phyloP scores from a whole-genome alignment of 1,140 invertebrate genomes.

The Antheraea mylitta region DNA sequence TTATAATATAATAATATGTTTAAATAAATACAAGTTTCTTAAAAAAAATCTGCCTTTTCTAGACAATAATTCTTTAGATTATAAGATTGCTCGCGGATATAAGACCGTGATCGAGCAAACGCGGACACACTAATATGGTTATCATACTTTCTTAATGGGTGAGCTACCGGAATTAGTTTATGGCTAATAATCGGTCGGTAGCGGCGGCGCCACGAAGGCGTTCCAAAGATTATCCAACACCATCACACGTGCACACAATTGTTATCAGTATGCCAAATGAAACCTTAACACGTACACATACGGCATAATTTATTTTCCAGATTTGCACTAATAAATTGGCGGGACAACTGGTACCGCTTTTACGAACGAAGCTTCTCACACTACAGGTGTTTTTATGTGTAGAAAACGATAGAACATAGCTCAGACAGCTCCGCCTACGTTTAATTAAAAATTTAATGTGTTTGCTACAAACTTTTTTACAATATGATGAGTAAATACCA shows the following conservation, averaged over 20 bases:
- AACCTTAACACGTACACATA: background rate
- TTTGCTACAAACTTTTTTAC: background rate
- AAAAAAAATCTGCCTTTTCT: background rate
- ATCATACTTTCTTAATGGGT: conserved; percentile 54
- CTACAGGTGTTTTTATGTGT: conserved; percentile 60
- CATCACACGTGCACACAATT: conserved; percentile 19
- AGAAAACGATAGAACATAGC: conserved; percentile 41
- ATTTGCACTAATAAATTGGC: conserved; percentile 2
- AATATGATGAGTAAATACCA: background rate
- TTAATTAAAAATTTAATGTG: conserved; percentile 47
- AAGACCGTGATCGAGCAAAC: conserved; percentile 17
- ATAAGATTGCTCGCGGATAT: background rate
- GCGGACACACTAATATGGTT: conserved; percentile 31
- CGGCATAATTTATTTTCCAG: background rate
- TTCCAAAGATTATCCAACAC: conserved; percentile 33
- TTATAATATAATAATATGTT: too few relatives aligned
- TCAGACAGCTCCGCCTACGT: conserved; percentile 52
- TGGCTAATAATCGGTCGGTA: conserved; percentile 67
- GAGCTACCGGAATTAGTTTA: conserved; percentile 74
- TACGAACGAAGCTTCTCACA: conserved; percentile 47
- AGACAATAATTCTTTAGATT: background rate
- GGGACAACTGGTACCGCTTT: conserved; percentile 7
- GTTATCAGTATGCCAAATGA: background rate
- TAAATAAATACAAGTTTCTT: too few relatives aligned
- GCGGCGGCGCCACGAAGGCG: conserved; percentile 63